Conservation (phyloP, 2,113 vertebrate species). For the Probosciger aterrimus region DNA sequence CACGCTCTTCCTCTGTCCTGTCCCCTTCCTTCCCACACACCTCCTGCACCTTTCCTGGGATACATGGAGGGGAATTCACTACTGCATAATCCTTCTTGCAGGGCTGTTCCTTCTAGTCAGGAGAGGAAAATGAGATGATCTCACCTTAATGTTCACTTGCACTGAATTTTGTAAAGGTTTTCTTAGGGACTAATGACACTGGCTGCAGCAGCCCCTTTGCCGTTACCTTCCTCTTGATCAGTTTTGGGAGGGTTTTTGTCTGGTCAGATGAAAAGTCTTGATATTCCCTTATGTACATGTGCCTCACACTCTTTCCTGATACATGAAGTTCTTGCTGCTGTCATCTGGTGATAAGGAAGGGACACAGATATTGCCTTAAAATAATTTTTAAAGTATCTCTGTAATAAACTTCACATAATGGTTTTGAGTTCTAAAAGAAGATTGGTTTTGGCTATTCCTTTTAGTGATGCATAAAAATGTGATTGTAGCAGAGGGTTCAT, state of each 20-base stretch:
- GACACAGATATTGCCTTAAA: neutral
- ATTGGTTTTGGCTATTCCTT: neutral
- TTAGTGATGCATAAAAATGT: neutral
- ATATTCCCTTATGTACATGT: neutral
- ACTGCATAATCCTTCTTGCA: neutral
- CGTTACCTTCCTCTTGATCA: neutral
- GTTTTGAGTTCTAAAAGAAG: neutral
- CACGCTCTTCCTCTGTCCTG: rapidly evolving
- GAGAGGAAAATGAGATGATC: neutral
- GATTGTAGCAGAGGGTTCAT: neutral
- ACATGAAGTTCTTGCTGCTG: neutral
- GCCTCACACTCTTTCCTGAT: neutral
- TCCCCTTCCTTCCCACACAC: rapidly evolving
- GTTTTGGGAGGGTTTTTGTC: neutral
- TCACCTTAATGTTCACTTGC: neutral
- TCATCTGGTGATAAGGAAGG: neutral
- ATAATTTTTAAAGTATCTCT: neutral
- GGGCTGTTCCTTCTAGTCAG: neutral
- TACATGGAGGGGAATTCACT: neutral
- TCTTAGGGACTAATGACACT: neutral
- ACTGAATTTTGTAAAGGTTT: neutral
- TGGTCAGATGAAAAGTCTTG: neutral
- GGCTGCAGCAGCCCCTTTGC: neutral
- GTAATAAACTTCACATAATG: neutral
- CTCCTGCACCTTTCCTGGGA: neutral